A percentile compares a stretch with the other conserved stretches of the same genome.
Conservation (phyloP, 2,888 invertebrate species). For the Rosalia funebris region DNA sequence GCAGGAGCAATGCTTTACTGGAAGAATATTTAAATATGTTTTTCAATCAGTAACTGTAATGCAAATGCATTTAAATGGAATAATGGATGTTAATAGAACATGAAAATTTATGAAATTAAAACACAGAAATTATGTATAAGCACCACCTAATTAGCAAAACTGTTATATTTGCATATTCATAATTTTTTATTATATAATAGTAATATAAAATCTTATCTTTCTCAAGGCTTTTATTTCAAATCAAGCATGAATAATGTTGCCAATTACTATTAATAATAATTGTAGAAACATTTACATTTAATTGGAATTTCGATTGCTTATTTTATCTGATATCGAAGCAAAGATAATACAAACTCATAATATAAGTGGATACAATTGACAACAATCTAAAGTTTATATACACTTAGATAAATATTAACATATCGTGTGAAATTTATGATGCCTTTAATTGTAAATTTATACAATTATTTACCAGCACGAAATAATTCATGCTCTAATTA, state of each 20-base stretch:
- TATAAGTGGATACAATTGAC: neutral
- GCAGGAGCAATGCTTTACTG: too few species aligned
- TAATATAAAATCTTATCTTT: too few species aligned
- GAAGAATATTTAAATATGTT: too few species aligned
- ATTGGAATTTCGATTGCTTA: constrained; percentile 4
- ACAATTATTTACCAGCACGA: constrained; percentile 1
- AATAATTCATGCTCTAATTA: constrained; percentile 14
- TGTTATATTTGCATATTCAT: too few species aligned
- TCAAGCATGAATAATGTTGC: constrained; percentile 17
- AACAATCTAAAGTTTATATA: neutral
- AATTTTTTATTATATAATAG: too few species aligned
- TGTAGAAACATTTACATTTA: constrained; percentile 7
- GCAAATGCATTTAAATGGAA: too few species aligned
- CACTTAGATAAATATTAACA: neutral
- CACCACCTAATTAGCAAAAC: too few species aligned
- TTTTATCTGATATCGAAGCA: constrained; percentile 2
- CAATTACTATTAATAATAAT: constrained; percentile 17
- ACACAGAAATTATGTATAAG: too few species aligned
- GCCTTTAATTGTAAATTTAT: neutral
- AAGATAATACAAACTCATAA: neutral
- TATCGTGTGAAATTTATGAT: neutral
- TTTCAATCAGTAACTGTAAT: too few species aligned
- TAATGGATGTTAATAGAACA: too few species aligned
- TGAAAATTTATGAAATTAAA: too few species aligned
- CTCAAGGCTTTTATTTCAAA: constrained; percentile 12